phyloP scores from a whole-genome alignment of 2,888 invertebrate genomes.

The Gastrophysa polygoni region DNA sequence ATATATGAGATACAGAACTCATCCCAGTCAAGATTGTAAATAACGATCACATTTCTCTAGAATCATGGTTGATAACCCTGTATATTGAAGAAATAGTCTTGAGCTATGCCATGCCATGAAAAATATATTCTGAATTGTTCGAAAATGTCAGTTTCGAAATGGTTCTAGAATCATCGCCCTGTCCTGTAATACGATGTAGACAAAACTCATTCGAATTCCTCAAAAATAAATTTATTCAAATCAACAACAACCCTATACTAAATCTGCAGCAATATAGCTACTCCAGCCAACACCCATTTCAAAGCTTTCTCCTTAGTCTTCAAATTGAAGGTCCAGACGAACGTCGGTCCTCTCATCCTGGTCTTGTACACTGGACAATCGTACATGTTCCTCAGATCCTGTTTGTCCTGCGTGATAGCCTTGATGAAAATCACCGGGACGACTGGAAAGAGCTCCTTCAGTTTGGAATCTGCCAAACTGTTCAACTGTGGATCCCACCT shows the following conservation, averaged over 20 bases:
- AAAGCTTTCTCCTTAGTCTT: constrained; percentile 87
- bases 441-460: constrained; percentile 88
- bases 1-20: too few relatives aligned
- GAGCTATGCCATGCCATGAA: too few relatives aligned
- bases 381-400: constrained; percentile 84
- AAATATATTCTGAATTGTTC: too few relatives aligned
- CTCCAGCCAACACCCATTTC: constrained; percentile 93
- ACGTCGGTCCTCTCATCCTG: constrained; percentile 85
- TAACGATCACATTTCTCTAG: too few relatives aligned
- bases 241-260: constrained; percentile 55
- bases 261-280: constrained; percentile 86
- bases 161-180: too few relatives aligned
- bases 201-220: too few relatives aligned
- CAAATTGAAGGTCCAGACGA: constrained; percentile 94
- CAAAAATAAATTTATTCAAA: too few relatives aligned
- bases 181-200: too few relatives aligned
- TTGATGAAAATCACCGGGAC: constrained; percentile 91
- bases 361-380: constrained; percentile 96
- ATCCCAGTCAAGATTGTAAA: too few relatives aligned
- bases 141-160: too few relatives aligned
- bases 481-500: constrained; percentile 85
- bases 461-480: constrained; percentile 79
- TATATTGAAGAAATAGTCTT: too few relatives aligned
- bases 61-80: too few relatives aligned
- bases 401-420: constrained; percentile 87